Conservation (phyloP, 2,888 invertebrate species). For the Erannis defoliaria region DNA sequence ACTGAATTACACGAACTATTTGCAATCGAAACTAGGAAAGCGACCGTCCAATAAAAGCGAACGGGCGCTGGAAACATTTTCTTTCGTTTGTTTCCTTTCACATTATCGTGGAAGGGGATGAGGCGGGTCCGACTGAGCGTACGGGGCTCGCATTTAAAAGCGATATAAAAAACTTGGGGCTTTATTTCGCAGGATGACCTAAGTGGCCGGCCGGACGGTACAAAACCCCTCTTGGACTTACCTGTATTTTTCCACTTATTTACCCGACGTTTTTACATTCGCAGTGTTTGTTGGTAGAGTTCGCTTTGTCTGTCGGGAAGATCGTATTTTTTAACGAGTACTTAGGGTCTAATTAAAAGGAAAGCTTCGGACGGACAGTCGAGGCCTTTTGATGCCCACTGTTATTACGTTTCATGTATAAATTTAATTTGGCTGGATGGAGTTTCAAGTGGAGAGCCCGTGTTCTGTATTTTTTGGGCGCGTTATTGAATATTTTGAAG, state of each 20-base stretch:
- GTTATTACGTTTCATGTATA: slow-evolving; percentile 84
- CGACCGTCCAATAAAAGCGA: slow-evolving; percentile 80
- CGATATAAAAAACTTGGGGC: slow-evolving; percentile 84
- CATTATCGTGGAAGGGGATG: slow-evolving; percentile 80
- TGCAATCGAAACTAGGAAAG: slow-evolving; percentile 82
- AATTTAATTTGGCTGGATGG: slow-evolving; percentile 83
- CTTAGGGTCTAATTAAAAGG: slow-evolving; percentile 86
- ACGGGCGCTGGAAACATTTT: slow-evolving; percentile 83
- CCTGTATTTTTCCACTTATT: slow-evolving; percentile 87
- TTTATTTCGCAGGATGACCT: slow-evolving; percentile 86
- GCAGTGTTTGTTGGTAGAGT: slow-evolving; percentile 81
- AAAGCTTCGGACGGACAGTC: slow-evolving; percentile 81
- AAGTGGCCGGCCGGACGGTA: slow-evolving; percentile 84
- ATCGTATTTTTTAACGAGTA: slow-evolving; percentile 86
- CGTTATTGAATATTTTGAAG: slow-evolving; percentile 71
- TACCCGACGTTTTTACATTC: slow-evolving; percentile 85
- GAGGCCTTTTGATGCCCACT: slow-evolving; percentile 84
- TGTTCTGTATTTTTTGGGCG: slow-evolving; percentile 67
- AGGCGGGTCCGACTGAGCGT: slow-evolving; percentile 74
- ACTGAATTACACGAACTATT: slow-evolving; percentile 84
- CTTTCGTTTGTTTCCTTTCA: slow-evolving; percentile 85
- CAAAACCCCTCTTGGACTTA: slow-evolving; percentile 85
- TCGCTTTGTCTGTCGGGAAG: slow-evolving; percentile 83
- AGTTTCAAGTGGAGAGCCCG: slow-evolving; percentile 73
- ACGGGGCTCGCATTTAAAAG: slow-evolving; percentile 85